These are phyloP conservation scores for Limosa lapponica DNA, from an alignment of 2,797 vertebrate species.

Conservation along the genomic window DNA sequence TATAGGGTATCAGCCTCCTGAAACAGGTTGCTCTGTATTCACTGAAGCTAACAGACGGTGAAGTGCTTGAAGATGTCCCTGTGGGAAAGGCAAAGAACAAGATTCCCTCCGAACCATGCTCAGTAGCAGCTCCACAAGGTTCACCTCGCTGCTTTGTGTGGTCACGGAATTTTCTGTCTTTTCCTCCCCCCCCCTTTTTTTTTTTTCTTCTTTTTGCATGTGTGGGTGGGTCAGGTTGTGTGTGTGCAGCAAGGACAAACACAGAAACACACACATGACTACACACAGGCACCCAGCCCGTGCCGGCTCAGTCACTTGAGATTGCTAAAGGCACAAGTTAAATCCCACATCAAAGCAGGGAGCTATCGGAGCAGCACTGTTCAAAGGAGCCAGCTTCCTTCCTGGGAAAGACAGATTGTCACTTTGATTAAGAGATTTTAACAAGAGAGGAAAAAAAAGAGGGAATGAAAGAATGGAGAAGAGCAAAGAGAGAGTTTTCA, in stretches of 20 bases:
- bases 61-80: not conserved
- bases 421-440: conserved; percentile 76
- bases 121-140: not conserved
- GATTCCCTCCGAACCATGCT: not conserved
- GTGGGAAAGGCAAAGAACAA: not conserved
- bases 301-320: not conserved
- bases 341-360: conserved; percentile 76
- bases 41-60: not conserved
- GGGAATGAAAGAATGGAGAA: not conserved
- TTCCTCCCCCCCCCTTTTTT: no score
- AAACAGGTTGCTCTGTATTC: not conserved
- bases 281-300: not conserved
- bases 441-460: conserved; percentile 33
- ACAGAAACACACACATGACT: not conserved
- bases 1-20: not conserved
- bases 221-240: not conserved
- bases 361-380: conserved; percentile 47
- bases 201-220: not conserved
- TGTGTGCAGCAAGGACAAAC: not conserved
- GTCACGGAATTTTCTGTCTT: not conserved
- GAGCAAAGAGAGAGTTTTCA: not conserved
- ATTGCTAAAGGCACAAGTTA: conserved; percentile 58
- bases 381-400: conserved; percentile 68
- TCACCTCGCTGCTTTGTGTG: not conserved
- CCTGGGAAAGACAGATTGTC: conserved; percentile 75